Conservation (phyloP, 1,140 invertebrate genomes). For the Ericerus pela region DNA sequence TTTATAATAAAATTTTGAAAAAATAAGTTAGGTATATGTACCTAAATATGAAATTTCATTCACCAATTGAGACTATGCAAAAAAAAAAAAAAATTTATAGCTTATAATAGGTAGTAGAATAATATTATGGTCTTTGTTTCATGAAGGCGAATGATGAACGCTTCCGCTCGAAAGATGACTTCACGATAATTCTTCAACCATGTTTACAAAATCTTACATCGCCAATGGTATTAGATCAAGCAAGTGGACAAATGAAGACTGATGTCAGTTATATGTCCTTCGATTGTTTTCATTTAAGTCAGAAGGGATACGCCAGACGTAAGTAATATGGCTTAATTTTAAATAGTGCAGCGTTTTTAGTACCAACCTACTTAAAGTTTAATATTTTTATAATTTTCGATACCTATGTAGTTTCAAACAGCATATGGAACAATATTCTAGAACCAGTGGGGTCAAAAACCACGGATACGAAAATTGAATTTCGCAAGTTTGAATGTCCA, state of each 20-base stretch:
- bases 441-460: constrained; percentile 35
- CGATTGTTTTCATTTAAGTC: constrained; percentile 62
- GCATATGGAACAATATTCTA: constrained; percentile 46
- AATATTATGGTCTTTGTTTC: constrained; percentile 14
- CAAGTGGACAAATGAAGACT: constrained; percentile 21
- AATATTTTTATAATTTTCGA: too few species aligned
- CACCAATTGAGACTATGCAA: too few species aligned
- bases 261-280: constrained; percentile 54
- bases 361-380: too few species aligned
- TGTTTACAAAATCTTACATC: constrained; percentile 41
- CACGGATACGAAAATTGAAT: constrained; percentile 23
- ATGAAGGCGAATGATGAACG: constrained; percentile 39
- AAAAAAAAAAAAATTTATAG: too few species aligned
- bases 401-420: constrained; percentile 33
- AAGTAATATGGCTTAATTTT: too few species aligned
- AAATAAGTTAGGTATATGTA: too few species aligned
- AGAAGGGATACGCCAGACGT: constrained; percentile 51
- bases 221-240: too few species aligned
- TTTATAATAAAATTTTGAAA: too few species aligned
- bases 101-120: too few species aligned
- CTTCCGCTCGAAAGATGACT: constrained; percentile 42
- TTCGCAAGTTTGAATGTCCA: constrained; percentile 29
- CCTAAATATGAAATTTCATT: too few species aligned
- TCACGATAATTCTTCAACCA: constrained; percentile 53
- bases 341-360: too few species aligned